Evolutionary conservation across 35 echinoderm and acorn worm genomes (phyloP).

Genomic region (Hemicentrotus pulcherrimus): DNA sequence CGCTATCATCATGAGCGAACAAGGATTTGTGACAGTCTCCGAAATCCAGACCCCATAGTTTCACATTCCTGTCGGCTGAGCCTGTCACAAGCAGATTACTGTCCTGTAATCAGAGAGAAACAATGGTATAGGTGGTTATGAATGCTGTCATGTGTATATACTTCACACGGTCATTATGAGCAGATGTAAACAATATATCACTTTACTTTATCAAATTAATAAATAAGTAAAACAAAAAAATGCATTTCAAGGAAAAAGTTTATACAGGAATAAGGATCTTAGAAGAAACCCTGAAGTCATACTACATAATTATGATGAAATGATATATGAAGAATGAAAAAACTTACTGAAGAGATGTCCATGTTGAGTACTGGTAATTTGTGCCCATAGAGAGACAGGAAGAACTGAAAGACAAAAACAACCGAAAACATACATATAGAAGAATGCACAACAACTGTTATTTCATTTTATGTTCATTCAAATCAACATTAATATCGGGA

Average conservation of each 20-base stretch:
- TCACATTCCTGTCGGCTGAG: slow-evolving; percentile 90
- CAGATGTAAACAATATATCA: background rate
- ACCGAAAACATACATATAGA: background rate
- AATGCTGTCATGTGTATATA: too few relatives aligned
- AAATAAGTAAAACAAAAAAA: too few relatives aligned
- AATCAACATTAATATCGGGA: too few relatives aligned
- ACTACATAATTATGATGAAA: too few relatives aligned
- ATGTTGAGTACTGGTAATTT: slow-evolving; percentile 90
- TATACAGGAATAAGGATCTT: too few relatives aligned
- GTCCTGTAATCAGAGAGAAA: slow-evolving; percentile 65
- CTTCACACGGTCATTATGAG: background rate
- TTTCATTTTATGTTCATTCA: too few relatives aligned
- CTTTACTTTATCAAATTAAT: background rate
- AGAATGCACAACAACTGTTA: background rate
- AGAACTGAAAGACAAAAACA: slow-evolving; percentile 70
- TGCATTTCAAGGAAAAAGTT: too few relatives aligned
- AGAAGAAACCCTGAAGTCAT: too few relatives aligned
- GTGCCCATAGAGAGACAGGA: slow-evolving; percentile 90
- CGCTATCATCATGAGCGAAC: slow-evolving; percentile 97
- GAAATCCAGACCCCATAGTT: slow-evolving; percentile 94
- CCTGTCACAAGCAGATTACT: slow-evolving; percentile 85
- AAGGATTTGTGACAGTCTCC: slow-evolving; percentile 95
- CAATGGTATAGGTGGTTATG: background rate
- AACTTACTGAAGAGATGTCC: slow-evolving; percentile 94
- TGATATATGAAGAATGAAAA: background rate